Conservation (phyloP, 2,797 vertebrate genomes). For the Eupleurogrammus muticus region DNA sequence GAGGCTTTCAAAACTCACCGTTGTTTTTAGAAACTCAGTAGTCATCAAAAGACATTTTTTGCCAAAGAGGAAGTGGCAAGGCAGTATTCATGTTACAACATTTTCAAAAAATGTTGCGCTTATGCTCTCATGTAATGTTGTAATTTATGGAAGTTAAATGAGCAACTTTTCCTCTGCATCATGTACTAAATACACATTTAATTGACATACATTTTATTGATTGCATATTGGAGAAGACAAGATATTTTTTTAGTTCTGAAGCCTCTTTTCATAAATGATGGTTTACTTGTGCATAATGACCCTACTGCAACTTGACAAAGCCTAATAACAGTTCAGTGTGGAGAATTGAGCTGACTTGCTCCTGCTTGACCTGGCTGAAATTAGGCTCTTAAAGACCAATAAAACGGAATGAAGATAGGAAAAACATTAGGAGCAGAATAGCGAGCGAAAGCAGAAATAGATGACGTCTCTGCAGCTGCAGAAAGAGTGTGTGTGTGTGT, state of each 20-base stretch:
- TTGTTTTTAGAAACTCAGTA: slow-evolving; percentile 1
- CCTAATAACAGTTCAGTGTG: slow-evolving; percentile 15
- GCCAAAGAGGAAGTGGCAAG: slow-evolving; percentile 14
- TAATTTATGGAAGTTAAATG: neutral
- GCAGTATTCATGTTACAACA: neutral
- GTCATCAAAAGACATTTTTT: neutral
- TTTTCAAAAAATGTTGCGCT: neutral
- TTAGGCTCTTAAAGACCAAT: neutral
- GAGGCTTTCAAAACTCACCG: slow-evolving; percentile 15
- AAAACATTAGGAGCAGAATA: neutral
- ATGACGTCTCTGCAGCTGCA: slow-evolving; percentile 57
- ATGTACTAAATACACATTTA: neutral
- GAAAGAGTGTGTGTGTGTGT: slow-evolving; percentile 37
- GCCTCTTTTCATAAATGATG: neutral
- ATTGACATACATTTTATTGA: neutral
- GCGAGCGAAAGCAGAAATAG: slow-evolving; percentile 12
- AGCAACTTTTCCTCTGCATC: neutral
- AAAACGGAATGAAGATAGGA: slow-evolving; percentile 4
- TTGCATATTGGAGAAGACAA: neutral
- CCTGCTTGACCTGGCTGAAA: slow-evolving; percentile 2
- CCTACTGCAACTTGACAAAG: neutral
- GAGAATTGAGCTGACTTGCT: neutral
- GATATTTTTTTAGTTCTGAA: neutral
- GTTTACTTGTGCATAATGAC: neutral
- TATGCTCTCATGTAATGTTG: neutral